A percentile compares a stretch with the other conserved stretches of the same genome.
These are phyloP conservation scores for Corythucha ciliata DNA, from an alignment of 2,888 invertebrate genomes.

Conservation along the genomic window DNA sequence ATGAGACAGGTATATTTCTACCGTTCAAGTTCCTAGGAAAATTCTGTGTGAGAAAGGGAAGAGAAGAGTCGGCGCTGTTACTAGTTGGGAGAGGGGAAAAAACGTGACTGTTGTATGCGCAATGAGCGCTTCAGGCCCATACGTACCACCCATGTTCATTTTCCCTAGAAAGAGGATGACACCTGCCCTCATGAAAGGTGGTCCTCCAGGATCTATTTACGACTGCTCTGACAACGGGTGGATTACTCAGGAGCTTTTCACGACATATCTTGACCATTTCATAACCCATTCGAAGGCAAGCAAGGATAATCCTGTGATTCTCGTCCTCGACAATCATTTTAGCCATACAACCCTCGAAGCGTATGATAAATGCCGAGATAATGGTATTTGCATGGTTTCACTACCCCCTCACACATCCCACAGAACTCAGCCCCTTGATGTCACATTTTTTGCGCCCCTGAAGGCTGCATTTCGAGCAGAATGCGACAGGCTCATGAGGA, in stretches of 20 bases:
- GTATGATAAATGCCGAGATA: too few relatives aligned
- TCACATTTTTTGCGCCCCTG: too few relatives aligned
- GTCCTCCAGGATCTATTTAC: neutral
- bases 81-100: neutral
- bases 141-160: neutral
- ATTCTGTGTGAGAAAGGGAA: neutral
- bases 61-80: neutral
- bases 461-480: too few relatives aligned
- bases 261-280: neutral
- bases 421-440: too few relatives aligned
- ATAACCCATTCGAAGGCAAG: neutral
- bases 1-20: neutral
- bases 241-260: neutral
- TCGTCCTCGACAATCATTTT: conserved; percentile 2
- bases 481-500: too few relatives aligned
- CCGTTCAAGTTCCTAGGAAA: neutral
- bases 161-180: conserved; percentile 4
- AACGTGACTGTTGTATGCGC: neutral
- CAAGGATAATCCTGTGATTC: neutral
- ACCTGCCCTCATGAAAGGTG: neutral
- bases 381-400: too few relatives aligned
- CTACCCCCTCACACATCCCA: too few relatives aligned
- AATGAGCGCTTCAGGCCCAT: neutral
- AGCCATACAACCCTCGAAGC: too few relatives aligned
- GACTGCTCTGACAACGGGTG: neutral